phyloP scores from a whole-genome alignment of 2,888 invertebrate genomes.

The Adelphocoris suturalis region DNA sequence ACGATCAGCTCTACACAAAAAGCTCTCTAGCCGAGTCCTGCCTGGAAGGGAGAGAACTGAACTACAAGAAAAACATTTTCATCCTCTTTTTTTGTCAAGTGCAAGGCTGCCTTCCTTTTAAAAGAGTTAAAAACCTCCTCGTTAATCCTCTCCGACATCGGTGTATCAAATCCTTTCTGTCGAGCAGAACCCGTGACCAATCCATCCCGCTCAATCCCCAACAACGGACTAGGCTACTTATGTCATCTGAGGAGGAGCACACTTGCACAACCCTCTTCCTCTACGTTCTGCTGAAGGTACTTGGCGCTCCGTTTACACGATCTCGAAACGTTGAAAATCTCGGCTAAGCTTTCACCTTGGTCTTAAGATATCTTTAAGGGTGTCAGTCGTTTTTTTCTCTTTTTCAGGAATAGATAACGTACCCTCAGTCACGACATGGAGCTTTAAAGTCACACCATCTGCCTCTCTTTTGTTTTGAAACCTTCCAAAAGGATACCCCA shows the following conservation, averaged over 20 bases:
- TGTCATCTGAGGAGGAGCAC: constrained; percentile 30
- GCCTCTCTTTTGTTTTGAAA: constrained; percentile 6
- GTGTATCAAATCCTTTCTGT: constrained; percentile 31
- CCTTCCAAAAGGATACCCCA: neutral
- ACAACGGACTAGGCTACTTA: constrained; percentile 28
- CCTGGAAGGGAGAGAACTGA: neutral
- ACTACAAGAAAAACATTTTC: neutral
- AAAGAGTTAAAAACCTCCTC: constrained; percentile 9
- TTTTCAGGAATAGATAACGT: constrained; percentile 26
- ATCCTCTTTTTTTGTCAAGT: neutral
- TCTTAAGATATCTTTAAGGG: constrained; percentile 1
- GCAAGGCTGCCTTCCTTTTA: constrained; percentile 22
- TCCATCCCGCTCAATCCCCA: neutral
- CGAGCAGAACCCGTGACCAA: constrained; percentile 31
- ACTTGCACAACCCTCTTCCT: constrained; percentile 32
- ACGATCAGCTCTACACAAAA: neutral
- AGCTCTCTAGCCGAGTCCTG: neutral
- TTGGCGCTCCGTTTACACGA: constrained; percentile 45
- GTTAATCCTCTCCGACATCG: constrained; percentile 12
- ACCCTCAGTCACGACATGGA: constrained; percentile 20
- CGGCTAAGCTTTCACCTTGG: constrained; percentile 29
- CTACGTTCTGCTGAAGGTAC: neutral
- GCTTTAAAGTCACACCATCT: neutral
- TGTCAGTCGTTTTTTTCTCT: neutral
- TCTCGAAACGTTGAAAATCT: neutral